Conservation (phyloP, 2,888 invertebrate genomes). For the Drosophila merina region DNA sequence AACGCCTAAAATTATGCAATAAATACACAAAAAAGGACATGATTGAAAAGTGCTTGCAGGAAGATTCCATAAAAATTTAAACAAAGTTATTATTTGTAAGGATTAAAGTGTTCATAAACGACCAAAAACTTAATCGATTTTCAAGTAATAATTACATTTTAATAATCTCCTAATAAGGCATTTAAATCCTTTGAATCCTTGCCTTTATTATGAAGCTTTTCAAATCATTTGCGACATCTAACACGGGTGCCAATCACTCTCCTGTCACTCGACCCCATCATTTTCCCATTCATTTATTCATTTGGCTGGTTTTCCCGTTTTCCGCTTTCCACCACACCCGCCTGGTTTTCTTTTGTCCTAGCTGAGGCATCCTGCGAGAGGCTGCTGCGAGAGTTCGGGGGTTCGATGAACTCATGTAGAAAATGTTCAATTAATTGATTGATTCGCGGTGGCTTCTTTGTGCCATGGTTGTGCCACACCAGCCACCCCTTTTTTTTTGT, state of each 20-base stretch:
- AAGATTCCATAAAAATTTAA: neutral
- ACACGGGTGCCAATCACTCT: conserved; percentile 30
- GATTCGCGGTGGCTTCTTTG: conserved; percentile 54
- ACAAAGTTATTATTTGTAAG: neutral
- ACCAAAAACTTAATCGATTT: neutral
- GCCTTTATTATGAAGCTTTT: neutral
- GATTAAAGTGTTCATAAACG: neutral
- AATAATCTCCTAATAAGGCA: neutral
- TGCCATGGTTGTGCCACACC: conserved; percentile 5
- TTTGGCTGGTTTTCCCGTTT: conserved; percentile 35
- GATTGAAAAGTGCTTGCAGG: neutral
- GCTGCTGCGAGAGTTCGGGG: conserved; percentile 49
- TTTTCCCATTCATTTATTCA: conserved; percentile 47
- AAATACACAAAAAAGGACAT: neutral
- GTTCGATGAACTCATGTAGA: conserved; percentile 75
- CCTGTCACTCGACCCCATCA: conserved; percentile 33
- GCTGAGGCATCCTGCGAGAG: conserved; percentile 20
- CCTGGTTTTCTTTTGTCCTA: conserved; percentile 29
- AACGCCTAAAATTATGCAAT: conserved; percentile 48
- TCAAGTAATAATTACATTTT: neutral
- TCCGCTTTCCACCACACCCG: conserved; percentile 12
- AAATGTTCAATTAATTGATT: conserved; percentile 77
- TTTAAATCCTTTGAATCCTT: neutral
- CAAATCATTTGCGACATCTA: conserved; percentile 8
- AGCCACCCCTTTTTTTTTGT: conserved; percentile 11